phyloP scores from a whole-genome alignment of 2,888 invertebrate genomes.

The Cataglyphis livida region DNA sequence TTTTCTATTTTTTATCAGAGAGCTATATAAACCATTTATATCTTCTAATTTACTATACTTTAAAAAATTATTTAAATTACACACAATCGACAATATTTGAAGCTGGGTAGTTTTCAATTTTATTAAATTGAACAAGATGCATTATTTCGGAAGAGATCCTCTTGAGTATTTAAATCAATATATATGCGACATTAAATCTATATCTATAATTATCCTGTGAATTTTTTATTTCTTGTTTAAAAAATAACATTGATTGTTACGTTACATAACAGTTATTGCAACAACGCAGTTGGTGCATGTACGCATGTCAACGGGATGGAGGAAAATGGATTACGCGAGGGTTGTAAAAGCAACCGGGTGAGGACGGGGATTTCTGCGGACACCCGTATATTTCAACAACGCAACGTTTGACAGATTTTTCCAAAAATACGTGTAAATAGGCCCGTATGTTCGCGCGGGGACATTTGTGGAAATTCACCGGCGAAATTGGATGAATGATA shows the following conservation, averaged over 20 bases:
- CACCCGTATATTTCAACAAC: conserved; percentile 74
- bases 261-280: conserved; percentile 59
- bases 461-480: conserved; percentile 76
- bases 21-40: neutral
- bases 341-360: conserved; percentile 61
- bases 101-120: neutral
- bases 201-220: neutral
- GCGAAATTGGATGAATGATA: conserved; percentile 77
- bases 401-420: conserved; percentile 82
- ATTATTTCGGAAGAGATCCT: neutral
- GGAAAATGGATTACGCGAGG: conserved; percentile 81
- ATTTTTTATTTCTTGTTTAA: conserved; percentile 2
- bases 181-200: neutral
- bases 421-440: conserved; percentile 83
- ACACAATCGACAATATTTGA: neutral
- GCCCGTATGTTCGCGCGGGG: conserved; percentile 80
- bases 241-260: conserved; percentile 55
- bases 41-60: neutral
- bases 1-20: conserved; percentile 8
- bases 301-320: conserved; percentile 67
- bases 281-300: conserved; percentile 52
- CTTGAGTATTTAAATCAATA: neutral
- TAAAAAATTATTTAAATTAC: neutral
- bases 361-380: conserved; percentile 40
- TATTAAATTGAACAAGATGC: too few species aligned